phyloP scores from a whole-genome alignment of 2,113 vertebrate species.

The Leiothrix lutea region DNA sequence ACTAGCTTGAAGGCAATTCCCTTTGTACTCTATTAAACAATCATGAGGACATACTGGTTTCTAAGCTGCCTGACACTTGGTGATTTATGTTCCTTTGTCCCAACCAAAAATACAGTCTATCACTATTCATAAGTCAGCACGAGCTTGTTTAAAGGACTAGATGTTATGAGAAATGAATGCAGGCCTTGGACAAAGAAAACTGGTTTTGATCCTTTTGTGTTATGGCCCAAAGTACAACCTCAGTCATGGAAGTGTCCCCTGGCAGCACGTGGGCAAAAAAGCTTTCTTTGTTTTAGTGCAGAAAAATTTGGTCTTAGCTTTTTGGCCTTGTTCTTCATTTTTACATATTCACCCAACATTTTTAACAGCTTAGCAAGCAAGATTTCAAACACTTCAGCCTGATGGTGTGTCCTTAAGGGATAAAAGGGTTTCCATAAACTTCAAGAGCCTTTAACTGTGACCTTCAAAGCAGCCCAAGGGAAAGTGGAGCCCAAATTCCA shows the following conservation, averaged over 20 bases:
- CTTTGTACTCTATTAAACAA: constrained; percentile 45
- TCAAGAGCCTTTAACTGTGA: not conserved
- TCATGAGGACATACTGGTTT: not conserved
- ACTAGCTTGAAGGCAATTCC: constrained; percentile 38
- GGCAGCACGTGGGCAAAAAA: too few relatives aligned
- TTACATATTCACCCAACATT: not conserved
- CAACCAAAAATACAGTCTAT: not conserved
- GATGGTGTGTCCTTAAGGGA: not conserved
- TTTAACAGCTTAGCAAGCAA: not conserved
- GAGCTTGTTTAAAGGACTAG: not conserved
- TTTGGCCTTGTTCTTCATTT: not conserved
- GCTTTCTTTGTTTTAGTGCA: not conserved
- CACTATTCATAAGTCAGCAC: constrained; percentile 6
- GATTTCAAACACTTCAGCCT: not conserved
- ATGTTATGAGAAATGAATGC: not conserved
- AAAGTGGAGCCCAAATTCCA: not conserved
- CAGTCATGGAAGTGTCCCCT: fast-evolving
- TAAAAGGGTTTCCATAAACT: not conserved
- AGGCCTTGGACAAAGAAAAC: not conserved
- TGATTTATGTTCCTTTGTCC: constrained; percentile 17
- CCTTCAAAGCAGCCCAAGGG: not conserved
- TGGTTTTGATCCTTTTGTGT: not conserved
- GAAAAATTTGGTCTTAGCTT: not conserved
- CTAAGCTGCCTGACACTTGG: not conserved
- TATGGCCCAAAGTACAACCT: not conserved